Base-by-base conservation (phyloP, 2,113 vertebrate species). In the Myanophis thanlyinensis region DNA sequence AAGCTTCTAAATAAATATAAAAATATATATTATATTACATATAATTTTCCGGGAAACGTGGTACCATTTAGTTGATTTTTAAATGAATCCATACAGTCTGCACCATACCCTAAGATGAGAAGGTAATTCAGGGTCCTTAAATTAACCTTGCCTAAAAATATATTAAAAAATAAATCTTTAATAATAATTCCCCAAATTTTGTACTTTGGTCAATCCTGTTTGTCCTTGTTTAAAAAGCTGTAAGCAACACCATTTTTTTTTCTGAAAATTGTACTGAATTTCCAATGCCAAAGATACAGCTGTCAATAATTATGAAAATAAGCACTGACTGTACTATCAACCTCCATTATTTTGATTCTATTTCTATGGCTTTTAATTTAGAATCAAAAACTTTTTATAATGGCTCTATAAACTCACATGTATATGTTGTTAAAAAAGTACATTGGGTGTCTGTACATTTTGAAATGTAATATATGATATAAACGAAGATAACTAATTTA, bases 1-100 rank as follows among this genome's bases (percentile, higher is more conserved):
- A 99, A 99, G 98, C 98, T 99, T 99, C 98, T 98, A 98, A 98
- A 98, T 99, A 98, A 99, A 99, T 99, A 99, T 99, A 98, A 98
- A 97, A 98, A 98, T 98, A 98, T 98, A 97, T 98, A 98, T 98
- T 98, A 98, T 98, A 98, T 98, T 98, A 98, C 98, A 98, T 98
- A 98, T 98, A 98, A 98, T 98, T 98, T 98, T 98, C 98, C 98
- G 98, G 98, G 98, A 98, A 98, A 97, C 89, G 97, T 98, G 98
- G 97, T 98, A 98, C 98, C 97, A 97, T 94, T 97, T 97, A 98
- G 97, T 98, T 98, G 98, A 97, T 98, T 98, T 98, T 97, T 98
- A 97, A 98, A 98, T 96, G 95, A 95, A 97, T 97, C 97, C 97
- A 97, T 98, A 96, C 94, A 97, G 96, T 97, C 96, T 96, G 95